Conservation (phyloP, 2,888 invertebrate genomes). For the Blastobasis lacticolella region DNA sequence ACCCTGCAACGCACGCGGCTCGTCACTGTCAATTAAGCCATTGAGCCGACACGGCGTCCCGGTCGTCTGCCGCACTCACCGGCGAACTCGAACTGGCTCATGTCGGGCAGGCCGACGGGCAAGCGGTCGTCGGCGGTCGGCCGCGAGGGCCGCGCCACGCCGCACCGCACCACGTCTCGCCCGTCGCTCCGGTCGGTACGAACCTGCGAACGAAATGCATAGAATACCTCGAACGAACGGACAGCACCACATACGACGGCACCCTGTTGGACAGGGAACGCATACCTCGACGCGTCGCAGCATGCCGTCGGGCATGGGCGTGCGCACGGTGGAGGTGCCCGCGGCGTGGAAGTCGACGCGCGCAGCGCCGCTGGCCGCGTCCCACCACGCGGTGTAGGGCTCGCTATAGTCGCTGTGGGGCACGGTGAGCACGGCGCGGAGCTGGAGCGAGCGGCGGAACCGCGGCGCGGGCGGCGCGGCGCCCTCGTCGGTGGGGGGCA, state of each 20-base stretch:
- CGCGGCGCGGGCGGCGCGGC: constrained; percentile 24
- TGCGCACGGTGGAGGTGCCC: constrained; percentile 40
- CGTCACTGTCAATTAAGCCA: not conserved
- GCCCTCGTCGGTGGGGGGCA: constrained; percentile 4
- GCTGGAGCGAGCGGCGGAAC: constrained; percentile 31
- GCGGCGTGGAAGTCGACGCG: constrained; percentile 46
- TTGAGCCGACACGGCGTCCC: too few species aligned
- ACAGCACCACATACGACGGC: not conserved
- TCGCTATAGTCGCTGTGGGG: constrained; percentile 48
- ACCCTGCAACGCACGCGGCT: constrained; percentile 22
- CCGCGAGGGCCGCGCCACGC: constrained; percentile 20
- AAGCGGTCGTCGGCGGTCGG: constrained; percentile 25
- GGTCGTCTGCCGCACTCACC: constrained; percentile 23
- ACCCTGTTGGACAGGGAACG: not conserved
- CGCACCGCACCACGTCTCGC: constrained; percentile 32
- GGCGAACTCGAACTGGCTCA: constrained; percentile 36
- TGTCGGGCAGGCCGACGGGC: constrained; percentile 44
- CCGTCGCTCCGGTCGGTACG: constrained; percentile 39
- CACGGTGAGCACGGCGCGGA: constrained; percentile 41
- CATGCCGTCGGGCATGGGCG: constrained; percentile 33
- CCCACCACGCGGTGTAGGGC: constrained; percentile 45
- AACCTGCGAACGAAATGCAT: constrained; percentile 22
- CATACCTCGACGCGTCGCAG: constrained; percentile 36
- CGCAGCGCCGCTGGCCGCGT: constrained; percentile 40
- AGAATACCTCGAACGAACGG: not conserved